Conservation (phyloP, 2,797 vertebrate species). For the Enoplosus armatus region DNA sequence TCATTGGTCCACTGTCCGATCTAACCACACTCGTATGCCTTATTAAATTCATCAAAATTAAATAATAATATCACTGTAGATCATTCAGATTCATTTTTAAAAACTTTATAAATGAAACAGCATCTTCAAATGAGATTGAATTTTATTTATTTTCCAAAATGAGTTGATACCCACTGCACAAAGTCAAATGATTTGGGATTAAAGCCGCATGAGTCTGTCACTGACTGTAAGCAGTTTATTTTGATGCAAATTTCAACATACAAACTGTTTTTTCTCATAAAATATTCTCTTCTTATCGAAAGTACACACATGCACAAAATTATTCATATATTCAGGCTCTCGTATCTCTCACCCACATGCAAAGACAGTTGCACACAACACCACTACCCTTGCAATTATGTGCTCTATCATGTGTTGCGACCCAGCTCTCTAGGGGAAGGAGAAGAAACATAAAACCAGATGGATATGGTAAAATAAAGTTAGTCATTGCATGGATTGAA, state of each 20-base stretch:
- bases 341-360: slow-evolving; percentile 44
- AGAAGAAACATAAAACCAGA: slow-evolving; percentile 15
- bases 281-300: slow-evolving; percentile 36
- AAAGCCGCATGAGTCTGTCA: neutral
- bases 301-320: slow-evolving; percentile 40
- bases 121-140: neutral
- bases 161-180: neutral
- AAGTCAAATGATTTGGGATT: slow-evolving; percentile 13
- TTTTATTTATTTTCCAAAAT: neutral
- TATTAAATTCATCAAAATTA: neutral
- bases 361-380: slow-evolving; percentile 33
- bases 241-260: slow-evolving; percentile 49
- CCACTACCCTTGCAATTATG: slow-evolving; percentile 41
- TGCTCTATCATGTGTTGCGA: slow-evolving; percentile 32
- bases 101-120: neutral
- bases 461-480: slow-evolving; percentile 17
- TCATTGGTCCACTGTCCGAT: neutral
- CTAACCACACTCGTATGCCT: neutral
- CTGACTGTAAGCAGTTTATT: slow-evolving; percentile 26
- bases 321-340: slow-evolving; percentile 65
- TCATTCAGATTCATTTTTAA: neutral
- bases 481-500: slow-evolving; percentile 9
- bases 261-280: slow-evolving; percentile 2
- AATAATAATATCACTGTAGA: neutral
- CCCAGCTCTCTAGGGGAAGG: neutral